A percentile compares a stretch with the other conserved stretches of the same genome.
Evolutionary conservation across 1,140 invertebrate species (phyloP).

Genomic region (Paralvinella palmiformis): DNA sequence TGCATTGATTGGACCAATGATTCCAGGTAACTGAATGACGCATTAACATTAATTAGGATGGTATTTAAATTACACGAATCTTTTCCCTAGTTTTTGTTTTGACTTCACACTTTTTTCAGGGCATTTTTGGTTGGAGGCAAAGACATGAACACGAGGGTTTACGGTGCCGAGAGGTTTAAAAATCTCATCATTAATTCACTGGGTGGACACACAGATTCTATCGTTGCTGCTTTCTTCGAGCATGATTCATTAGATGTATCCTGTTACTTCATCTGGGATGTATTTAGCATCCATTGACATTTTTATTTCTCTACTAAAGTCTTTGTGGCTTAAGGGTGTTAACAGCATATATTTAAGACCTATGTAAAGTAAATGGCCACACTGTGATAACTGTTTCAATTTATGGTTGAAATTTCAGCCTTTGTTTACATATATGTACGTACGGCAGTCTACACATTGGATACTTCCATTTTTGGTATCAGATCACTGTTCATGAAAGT

Average conservation of each 20-base stretch:
- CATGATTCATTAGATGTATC: slow-evolving; percentile 69
- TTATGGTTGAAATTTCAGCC: no score
- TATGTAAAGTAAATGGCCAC: no score
- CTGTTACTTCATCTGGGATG: no score
- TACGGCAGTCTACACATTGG: no score
- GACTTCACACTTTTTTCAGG: slow-evolving; percentile 49
- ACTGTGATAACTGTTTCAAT: no score
- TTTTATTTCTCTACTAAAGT: neutral
- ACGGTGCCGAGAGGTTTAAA: slow-evolving; percentile 64
- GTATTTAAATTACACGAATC: no score
- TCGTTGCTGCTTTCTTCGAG: slow-evolving; percentile 84
- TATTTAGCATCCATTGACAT: slow-evolving; percentile 21
- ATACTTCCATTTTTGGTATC: no score
- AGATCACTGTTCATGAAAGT: no score
- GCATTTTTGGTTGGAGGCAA: slow-evolving; percentile 78
- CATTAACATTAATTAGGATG: neutral
- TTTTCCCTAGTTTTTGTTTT: no score
- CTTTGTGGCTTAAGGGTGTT: no score
- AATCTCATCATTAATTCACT: slow-evolving; percentile 63
- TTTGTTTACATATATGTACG: no score
- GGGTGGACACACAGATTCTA: slow-evolving; percentile 71
- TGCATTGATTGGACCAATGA: slow-evolving; percentile 87
- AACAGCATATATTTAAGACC: no score
- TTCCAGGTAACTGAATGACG: slow-evolving; percentile 60
- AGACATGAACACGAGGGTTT: slow-evolving; percentile 77